Evolutionary conservation across 2,888 invertebrate genomes (phyloP), one percentile per base, ranked within the genome.

Genomic region (Junonia oenone): DNA sequence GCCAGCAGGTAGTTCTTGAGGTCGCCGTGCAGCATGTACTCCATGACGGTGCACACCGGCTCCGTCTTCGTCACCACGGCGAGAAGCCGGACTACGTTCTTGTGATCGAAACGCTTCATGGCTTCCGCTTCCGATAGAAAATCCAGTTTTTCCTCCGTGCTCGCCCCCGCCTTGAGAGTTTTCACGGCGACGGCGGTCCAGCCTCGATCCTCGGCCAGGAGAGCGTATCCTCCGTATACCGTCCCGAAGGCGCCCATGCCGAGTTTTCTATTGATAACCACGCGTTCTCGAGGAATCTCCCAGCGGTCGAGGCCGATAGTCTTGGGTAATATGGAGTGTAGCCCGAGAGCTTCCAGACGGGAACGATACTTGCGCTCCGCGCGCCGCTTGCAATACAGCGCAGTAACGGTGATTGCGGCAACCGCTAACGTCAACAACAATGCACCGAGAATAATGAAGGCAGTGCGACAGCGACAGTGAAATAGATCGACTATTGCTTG

Each of bases 211-310:
- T 79, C 84, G 17, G 73, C 73, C 52, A 95, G 92, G 64, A 94
- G 92, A 1, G 96, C 95, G 81, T 98, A 97, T 0, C 98, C 98
- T 31, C 96, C 96, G 78, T 96, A 98, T 1, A 98, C 98, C 0
- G 95, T 96, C 6, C 98, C 98, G 78, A 98, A 98, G 0, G 97
- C 97, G 13, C 98, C 98, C 77, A 97, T 96, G 6, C 95, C 98
- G 17, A 97, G 85, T 75, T 94, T 95, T 15, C 97, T 91, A 84
- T 96, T 97, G 63, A 97, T 94, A 15, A 97, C 96, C 26, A 98
- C 95, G 52, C 94, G 92, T 68, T 96, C 95, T 51, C 97, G 92
- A 0, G 95, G 93, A 46, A 98, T 92, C 80, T 98, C 98, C 96
- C 97, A 98, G 69, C 95, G 95, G 76, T 97, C 97, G 33, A 96